Conservation (phyloP, 2,797 vertebrate genomes). For the Petrocephalus sullivani region DNA sequence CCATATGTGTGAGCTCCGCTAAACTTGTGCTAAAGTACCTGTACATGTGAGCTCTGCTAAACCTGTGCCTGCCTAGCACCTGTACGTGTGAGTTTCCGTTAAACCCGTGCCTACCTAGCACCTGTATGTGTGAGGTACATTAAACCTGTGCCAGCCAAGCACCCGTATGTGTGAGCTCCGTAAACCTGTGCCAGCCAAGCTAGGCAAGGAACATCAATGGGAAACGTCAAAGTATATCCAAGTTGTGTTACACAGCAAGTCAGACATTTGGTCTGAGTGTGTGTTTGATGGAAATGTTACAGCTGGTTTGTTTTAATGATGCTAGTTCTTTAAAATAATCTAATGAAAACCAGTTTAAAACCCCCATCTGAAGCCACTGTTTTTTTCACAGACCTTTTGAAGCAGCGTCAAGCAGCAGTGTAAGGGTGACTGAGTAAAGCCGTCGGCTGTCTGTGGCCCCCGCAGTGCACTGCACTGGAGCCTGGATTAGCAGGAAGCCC, state of each 20-base stretch:
- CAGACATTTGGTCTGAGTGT: not conserved
- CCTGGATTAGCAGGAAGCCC: not conserved
- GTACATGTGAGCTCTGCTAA: too few relatives aligned
- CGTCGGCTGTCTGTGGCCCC: not conserved
- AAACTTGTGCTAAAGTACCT: too few relatives aligned
- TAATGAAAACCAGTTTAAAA: not conserved
- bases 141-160: too few relatives aligned
- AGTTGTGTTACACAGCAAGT: not conserved
- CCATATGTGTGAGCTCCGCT: not conserved
- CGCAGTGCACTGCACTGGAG: not conserved
- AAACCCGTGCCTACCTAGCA: not conserved
- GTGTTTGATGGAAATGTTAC: not conserved
- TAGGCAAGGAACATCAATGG: not conserved
- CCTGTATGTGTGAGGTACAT: not conserved
- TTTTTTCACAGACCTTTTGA: constrained; percentile 30
- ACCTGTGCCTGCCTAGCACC: not conserved
- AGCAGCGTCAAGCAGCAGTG: not conserved
- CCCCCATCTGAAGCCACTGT: constrained; percentile 17
- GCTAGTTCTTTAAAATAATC: not conserved
- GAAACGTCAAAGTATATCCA: not conserved
- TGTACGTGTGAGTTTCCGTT: not conserved
- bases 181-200: too few relatives aligned
- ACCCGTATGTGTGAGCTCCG: too few relatives aligned
- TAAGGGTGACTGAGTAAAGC: not conserved
- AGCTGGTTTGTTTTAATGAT: not conserved